Evolutionary conservation across 2,797 vertebrate species (phyloP).

Genomic region (Sebastes jordani): DNA sequence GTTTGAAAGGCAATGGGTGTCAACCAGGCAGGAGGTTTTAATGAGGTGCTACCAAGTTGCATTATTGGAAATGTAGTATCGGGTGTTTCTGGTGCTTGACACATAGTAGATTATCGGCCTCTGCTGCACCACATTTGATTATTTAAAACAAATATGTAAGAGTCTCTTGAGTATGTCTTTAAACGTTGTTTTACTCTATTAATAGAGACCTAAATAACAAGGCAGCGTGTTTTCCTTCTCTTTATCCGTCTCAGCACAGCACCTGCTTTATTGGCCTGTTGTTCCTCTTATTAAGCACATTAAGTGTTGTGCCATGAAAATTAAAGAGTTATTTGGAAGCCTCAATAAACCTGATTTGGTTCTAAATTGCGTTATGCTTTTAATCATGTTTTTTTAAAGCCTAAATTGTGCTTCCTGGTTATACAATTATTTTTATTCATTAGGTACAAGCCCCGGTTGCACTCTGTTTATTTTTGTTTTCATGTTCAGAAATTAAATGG

Average conservation of each 20-base stretch:
- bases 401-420: not conserved
- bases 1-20: too few relatives aligned
- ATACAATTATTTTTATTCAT: not conserved
- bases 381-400: slow-evolving; percentile 1
- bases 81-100: not conserved
- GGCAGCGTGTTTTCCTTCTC: not conserved
- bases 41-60: too few relatives aligned
- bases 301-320: slow-evolving; percentile 10
- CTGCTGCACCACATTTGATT: not conserved
- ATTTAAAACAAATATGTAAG: not conserved
- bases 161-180: not conserved
- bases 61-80: not conserved
- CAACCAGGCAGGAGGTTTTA: too few relatives aligned
- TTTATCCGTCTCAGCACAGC: not conserved
- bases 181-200: not conserved
- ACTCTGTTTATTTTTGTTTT: not conserved
- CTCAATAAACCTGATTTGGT: not conserved
- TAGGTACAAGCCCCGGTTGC: not conserved
- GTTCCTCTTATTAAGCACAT: slow-evolving; percentile 9
- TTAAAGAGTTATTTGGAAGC: not conserved
- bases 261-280: slow-evolving; percentile 17
- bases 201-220: not conserved
- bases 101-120: not conserved
- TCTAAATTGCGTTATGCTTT: not conserved
- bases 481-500: not conserved